These are phyloP conservation scores for Dryococelus australis DNA, from an alignment of 2,888 invertebrate genomes.

Conservation along the genomic window DNA sequence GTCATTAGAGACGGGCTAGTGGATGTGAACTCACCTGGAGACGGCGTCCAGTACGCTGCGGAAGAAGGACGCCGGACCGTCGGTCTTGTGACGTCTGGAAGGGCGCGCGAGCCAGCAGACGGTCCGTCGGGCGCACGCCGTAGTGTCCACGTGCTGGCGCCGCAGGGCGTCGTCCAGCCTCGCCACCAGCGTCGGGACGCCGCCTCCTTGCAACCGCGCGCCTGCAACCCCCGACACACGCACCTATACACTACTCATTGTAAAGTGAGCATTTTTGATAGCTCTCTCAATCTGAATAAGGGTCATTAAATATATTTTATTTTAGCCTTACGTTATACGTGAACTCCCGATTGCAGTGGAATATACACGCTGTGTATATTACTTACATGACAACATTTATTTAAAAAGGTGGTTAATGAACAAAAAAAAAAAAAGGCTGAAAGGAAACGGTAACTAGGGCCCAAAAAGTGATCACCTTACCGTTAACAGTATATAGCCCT, in stretches of 20 bases:
- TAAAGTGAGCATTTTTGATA: neutral
- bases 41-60: constrained; percentile 63
- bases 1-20: neutral
- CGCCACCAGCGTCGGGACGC: constrained; percentile 45
- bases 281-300: no score
- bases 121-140: constrained; percentile 56
- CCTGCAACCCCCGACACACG: neutral
- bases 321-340: no score
- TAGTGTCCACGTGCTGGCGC: constrained; percentile 54
- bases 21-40: constrained; percentile 55
- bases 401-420: no score
- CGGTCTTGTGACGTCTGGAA: constrained; percentile 56
- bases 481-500: no score
- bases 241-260: neutral
- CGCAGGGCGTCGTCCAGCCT: constrained; percentile 54
- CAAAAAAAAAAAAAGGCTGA: no score
- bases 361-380: no score
- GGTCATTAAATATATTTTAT: no score
- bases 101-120: constrained; percentile 55
- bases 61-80: constrained; percentile 57
- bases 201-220: neutral
- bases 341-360: no score
- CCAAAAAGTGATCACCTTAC: no score
- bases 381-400: no score
- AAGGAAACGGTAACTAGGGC: no score